Conservation (phyloP, 2,113 vertebrate genomes). For the Cyanoramphus novaezelandiae region DNA sequence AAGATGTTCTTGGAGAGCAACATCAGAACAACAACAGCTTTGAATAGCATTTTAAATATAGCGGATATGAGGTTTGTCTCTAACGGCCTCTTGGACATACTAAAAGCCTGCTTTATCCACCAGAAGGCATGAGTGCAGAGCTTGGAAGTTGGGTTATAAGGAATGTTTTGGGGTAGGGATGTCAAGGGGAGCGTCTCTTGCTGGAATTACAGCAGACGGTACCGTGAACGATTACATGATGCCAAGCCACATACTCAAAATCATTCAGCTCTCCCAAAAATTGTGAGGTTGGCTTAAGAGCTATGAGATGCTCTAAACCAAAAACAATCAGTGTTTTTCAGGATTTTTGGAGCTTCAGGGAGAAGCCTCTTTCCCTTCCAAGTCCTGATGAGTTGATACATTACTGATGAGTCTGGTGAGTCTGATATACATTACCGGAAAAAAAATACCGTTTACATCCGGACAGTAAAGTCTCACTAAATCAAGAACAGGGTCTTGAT, state of each 20-base stretch:
- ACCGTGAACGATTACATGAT: background rate
- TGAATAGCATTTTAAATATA: background rate
- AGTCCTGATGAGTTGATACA: background rate
- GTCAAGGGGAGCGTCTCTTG: background rate
- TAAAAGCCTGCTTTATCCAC: background rate
- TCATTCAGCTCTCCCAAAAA: background rate
- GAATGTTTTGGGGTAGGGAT: background rate
- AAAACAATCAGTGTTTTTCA: background rate
- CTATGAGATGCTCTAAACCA: background rate
- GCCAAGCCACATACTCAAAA: background rate
- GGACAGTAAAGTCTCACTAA: background rate
- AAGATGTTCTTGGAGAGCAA: background rate
- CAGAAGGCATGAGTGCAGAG: background rate
- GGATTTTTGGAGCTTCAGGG: background rate
- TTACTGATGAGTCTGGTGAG: background rate
- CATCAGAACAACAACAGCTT: background rate
- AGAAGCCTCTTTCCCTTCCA: background rate
- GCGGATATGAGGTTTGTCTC: background rate
- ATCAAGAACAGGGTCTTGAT: slow-evolving; percentile 9
- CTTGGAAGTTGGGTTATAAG: background rate
- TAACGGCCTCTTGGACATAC: accelerated
- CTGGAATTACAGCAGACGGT: background rate
- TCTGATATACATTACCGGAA: background rate
- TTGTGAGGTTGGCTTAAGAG: background rate
- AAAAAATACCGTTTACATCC: background rate